Percentiles rank a stretch among this genome's conserved stretches.
These are phyloP conservation scores for Papilio aristodemus DNA, from an alignment of 1,140 invertebrate genomes.

Conservation along the genomic window DNA sequence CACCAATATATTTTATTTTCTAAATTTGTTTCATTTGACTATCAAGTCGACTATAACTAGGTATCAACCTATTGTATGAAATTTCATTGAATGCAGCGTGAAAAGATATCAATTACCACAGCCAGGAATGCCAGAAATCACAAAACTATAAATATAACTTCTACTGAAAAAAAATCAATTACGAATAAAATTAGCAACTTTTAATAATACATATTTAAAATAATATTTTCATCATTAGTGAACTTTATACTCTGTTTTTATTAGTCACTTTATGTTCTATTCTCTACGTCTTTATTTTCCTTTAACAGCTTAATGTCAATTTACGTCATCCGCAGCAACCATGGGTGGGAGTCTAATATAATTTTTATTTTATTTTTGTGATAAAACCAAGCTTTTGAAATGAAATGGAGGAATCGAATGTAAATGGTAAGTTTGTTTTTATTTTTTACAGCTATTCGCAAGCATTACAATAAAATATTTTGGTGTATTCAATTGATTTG, in stretches of 20 bases:
- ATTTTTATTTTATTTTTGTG: slow-evolving; percentile 47
- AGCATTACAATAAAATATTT: not conserved
- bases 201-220: no score
- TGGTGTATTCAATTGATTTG: slow-evolving; percentile 32
- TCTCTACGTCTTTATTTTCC: not conserved
- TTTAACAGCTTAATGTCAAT: slow-evolving; percentile 33
- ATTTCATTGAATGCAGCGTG: no score
- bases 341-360: slow-evolving; percentile 38
- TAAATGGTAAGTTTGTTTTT: slow-evolving; percentile 54
- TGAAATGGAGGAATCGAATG: slow-evolving; percentile 66
- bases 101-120: no score
- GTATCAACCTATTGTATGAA: no score
- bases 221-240: no score
- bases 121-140: no score
- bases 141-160: no score
- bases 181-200: no score
- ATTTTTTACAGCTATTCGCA: slow-evolving; percentile 9
- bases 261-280: not conserved
- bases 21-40: no score
- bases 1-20: no score
- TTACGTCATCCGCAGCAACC: slow-evolving; percentile 40
- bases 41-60: no score
- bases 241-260: slow-evolving; percentile 1
- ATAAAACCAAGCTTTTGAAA: slow-evolving; percentile 53
- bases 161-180: no score